Evolutionary conservation across 2,113 vertebrate genomes (phyloP).

Genomic region (Donacobius atricapilla): DNA sequence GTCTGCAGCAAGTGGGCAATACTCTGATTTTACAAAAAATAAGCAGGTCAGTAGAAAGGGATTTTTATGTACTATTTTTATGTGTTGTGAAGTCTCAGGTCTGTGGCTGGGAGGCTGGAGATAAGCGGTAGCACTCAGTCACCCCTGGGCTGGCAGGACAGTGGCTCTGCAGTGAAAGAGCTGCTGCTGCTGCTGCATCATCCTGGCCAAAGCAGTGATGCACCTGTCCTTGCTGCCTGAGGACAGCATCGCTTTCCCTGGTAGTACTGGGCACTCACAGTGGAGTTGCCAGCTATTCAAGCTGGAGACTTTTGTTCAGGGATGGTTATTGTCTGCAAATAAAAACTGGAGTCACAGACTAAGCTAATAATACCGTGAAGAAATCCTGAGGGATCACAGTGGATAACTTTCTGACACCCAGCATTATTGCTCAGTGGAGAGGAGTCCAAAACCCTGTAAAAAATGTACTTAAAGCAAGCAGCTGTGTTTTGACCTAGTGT

Average conservation of each 20-base stretch:
- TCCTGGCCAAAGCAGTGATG: accelerated
- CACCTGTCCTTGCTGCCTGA: background rate
- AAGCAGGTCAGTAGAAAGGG: background rate
- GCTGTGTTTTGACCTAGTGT: background rate
- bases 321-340: background rate
- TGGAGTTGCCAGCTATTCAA: background rate
- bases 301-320: background rate
- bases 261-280: accelerated
- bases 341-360: background rate
- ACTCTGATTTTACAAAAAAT: background rate
- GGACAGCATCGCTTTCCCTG: background rate
- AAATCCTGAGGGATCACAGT: background rate
- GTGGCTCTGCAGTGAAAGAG: background rate
- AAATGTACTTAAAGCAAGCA: background rate
- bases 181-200: background rate
- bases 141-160: background rate
- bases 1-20: background rate
- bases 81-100: accelerated
- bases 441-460: background rate
- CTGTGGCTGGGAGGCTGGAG: background rate
- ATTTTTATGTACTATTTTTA: background rate
- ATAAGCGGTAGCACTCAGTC: accelerated
- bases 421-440: background rate
- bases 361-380: background rate
- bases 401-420: background rate